phyloP scores from a whole-genome alignment of 2,113 vertebrate genomes.

The Chlorodrepanis virens region DNA sequence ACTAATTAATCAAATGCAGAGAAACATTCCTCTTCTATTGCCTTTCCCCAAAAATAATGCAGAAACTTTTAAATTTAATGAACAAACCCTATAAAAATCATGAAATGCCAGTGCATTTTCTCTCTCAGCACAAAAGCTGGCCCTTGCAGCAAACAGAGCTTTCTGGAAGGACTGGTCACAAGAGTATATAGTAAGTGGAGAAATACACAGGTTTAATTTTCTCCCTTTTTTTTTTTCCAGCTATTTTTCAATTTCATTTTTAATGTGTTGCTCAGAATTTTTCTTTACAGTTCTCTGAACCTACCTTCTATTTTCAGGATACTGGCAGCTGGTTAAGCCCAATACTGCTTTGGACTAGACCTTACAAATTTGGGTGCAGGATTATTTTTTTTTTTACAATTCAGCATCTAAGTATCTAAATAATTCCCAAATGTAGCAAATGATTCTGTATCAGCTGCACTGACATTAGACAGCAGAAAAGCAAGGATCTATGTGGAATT shows the following conservation, averaged over 20 bases:
- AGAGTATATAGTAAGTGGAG: background rate
- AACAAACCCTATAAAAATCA: background rate
- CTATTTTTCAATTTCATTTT: background rate
- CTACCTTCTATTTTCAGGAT: background rate
- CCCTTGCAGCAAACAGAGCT: background rate
- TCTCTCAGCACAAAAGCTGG: background rate
- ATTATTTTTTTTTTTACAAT: background rate
- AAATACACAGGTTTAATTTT: background rate
- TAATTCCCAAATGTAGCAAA: background rate
- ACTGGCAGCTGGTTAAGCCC: background rate
- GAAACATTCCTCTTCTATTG: background rate
- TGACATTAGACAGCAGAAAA: background rate
- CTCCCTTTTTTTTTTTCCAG: background rate
- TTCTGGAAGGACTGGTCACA: background rate
- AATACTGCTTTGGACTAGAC: background rate
- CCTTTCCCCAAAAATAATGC: background rate
- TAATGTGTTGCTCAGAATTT: background rate
- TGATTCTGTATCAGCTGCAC: background rate
- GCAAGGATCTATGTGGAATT: background rate
- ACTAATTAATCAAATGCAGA: background rate
- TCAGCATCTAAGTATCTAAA: background rate
- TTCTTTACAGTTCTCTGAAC: background rate
- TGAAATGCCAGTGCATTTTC: background rate
- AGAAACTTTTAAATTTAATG: background rate
- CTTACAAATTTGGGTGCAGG: background rate